Evolutionary conservation across 2,888 invertebrate species (phyloP), one percentile per base, ranked within the genome.

Genomic region (Apamea monoglypha): DNA sequence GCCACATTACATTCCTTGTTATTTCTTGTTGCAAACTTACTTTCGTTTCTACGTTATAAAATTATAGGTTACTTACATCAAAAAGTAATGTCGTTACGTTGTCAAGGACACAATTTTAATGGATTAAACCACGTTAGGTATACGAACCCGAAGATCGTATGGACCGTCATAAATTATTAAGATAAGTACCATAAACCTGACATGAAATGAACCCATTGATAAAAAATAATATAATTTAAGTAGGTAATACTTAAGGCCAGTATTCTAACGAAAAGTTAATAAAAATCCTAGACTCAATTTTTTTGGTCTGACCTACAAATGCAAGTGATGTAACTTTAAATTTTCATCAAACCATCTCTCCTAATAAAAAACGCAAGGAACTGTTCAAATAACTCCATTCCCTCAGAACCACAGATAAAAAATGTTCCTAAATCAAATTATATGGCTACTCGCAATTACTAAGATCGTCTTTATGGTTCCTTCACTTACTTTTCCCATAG

Each of bases 361-460:
- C 16, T 53, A 61, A 77, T 78, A 79, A 81, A 83, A 82, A 81
- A 64, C 25, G 29, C 4, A 44, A 76, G 67, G 53, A 75, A 80
- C 85, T 81, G 47, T 83, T 72, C 25, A 78, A 79, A 78, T 82
- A 78, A 82, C 73, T 82, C 40, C 2, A 16, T 78, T 70, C 25
- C 68, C 47, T 59, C 61, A 50, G 50, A 64, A 70, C 66, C 80
- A 69, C 70, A 32, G 29, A 80, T 78, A 61, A 72, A 77, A 74
- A 71, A 66, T 56, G 32, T 76, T 53, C 59, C 61, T 69, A 63
- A 66, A 76, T 67, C 70, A 80, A 86, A 86, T 79, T 72, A 74
- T 68, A 78, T 40, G 56, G 64, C 76, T 72, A 75, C 74, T 77
- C 68, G 63, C 78, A 76, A 80, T 86, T 68, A 86, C 71, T 47